Conservation (phyloP, 2,797 vertebrate species). For the Cynodonichthys magdalenae region DNA sequence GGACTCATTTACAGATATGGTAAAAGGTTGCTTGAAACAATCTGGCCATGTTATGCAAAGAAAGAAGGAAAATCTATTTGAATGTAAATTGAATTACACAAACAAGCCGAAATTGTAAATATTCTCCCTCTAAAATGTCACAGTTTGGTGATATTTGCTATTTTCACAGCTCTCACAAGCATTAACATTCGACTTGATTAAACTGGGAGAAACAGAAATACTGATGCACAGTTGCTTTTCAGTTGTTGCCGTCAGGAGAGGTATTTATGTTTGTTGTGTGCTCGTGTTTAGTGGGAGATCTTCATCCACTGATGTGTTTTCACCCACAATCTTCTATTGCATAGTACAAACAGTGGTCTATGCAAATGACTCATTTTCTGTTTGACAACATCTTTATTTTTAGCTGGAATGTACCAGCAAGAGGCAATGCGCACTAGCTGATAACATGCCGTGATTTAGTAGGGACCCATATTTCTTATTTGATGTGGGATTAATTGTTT, state of each 20-base stretch:
- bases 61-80: background rate
- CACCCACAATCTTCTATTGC: background rate
- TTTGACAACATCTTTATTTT: conserved; percentile 48
- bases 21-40: conserved; percentile 9
- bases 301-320: conserved; percentile 9
- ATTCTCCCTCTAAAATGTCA: conserved; percentile 12
- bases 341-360: conserved; percentile 2
- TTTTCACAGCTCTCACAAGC: conserved; percentile 2
- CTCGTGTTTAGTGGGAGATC: background rate
- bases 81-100: background rate
- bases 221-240: conserved; percentile 6
- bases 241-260: conserved; percentile 3
- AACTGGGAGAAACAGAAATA: background rate
- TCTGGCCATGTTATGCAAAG: background rate
- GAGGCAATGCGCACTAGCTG: conserved; percentile 49
- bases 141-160: conserved; percentile 16
- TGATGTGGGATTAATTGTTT: conserved; percentile 76
- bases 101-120: conserved; percentile 3
- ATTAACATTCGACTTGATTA: conserved; percentile 8
- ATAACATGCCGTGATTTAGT: conserved; percentile 34
- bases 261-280: background rate
- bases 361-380: conserved; percentile 30
- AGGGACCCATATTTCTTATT: conserved; percentile 58
- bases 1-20: conserved; percentile 3
- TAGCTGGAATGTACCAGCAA: conserved; percentile 43